Evolutionary conservation across 1,140 invertebrate species (phyloP).

Genomic region (Tribolium madens): DNA sequence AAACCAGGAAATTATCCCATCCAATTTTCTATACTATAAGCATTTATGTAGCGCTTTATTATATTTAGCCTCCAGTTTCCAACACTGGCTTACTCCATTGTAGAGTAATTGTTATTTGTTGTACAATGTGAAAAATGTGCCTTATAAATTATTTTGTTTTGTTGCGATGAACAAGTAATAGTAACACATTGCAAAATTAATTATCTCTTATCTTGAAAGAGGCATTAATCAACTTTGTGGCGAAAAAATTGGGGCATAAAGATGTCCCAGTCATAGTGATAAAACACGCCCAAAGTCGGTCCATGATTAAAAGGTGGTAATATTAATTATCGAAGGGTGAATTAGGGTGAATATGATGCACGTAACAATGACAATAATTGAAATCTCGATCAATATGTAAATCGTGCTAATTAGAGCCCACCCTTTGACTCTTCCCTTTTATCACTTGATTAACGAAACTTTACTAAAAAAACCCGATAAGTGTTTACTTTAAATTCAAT

Average conservation of each 20-base stretch:
- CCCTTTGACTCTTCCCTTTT: constrained; percentile 17
- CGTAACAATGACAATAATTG: not conserved
- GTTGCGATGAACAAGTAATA: too few species aligned
- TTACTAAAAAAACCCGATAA: not conserved
- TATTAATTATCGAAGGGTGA: not conserved
- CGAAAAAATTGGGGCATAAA: not conserved
- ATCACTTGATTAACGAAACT: not conserved
- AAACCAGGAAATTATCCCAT: not conserved
- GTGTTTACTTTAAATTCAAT: not conserved
- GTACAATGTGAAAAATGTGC: too few species aligned
- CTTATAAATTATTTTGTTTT: too few species aligned
- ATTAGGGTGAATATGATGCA: not conserved
- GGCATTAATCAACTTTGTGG: not conserved
- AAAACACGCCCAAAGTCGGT: not conserved
- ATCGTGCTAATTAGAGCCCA: constrained; percentile 14
- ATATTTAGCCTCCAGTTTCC: not conserved
- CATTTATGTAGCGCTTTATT: not conserved
- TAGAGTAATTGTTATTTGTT: not conserved
- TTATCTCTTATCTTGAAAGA: not conserved
- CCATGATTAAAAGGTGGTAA: constrained; percentile 5
- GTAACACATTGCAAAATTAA: not conserved
- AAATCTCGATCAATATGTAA: constrained; percentile 22
- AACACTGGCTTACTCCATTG: not conserved
- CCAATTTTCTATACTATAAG: not conserved
- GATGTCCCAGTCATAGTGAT: not conserved